phyloP scores from a whole-genome alignment of 1,140 invertebrate genomes.

The Drosophila insularis region DNA sequence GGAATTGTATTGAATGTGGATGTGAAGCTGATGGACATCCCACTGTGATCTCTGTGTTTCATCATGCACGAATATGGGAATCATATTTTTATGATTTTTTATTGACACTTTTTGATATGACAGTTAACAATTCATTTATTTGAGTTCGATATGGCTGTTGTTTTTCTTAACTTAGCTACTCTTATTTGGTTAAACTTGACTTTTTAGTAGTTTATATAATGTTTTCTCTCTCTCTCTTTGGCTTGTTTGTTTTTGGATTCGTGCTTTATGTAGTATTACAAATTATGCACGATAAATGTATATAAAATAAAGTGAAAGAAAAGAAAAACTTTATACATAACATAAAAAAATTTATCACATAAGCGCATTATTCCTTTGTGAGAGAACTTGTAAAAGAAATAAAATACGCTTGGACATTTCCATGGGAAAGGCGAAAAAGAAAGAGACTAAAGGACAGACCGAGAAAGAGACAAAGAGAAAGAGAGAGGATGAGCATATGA shows the following conservation, averaged over 20 bases:
- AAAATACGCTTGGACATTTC: slow-evolving; percentile 34
- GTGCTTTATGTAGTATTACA: slow-evolving; percentile 54
- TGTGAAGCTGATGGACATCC: not conserved
- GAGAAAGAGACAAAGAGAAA: not conserved
- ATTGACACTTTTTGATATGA: slow-evolving; percentile 67
- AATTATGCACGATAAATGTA: slow-evolving; percentile 31
- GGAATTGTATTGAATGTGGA: not conserved
- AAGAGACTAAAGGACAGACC: too few species aligned
- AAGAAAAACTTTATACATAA: slow-evolving; percentile 58
- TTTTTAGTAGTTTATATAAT: slow-evolving; percentile 51
- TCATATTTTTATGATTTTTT: slow-evolving; percentile 77
- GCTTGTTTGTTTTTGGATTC: not conserved
- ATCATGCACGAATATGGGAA: slow-evolving; percentile 61
- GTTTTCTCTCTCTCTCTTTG: slow-evolving; percentile 10
- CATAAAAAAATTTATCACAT: slow-evolving; percentile 53
- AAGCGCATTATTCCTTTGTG: slow-evolving; percentile 46
- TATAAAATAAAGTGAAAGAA: not conserved
- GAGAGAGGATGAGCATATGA: not conserved
- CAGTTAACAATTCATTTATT: slow-evolving; percentile 72
- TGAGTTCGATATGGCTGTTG: slow-evolving; percentile 28
- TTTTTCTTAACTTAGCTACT: slow-evolving; percentile 47
- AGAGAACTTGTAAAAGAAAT: slow-evolving; percentile 38
- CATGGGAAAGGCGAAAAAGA: not conserved
- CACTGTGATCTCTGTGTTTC: slow-evolving; percentile 35
- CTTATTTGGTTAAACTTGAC: slow-evolving; percentile 31